Percentiles rank a stretch among this genome's conserved stretches.
Evolutionary conservation across 2,888 invertebrate genomes (phyloP).

Genomic region (Psococerastis gibbosa): DNA sequence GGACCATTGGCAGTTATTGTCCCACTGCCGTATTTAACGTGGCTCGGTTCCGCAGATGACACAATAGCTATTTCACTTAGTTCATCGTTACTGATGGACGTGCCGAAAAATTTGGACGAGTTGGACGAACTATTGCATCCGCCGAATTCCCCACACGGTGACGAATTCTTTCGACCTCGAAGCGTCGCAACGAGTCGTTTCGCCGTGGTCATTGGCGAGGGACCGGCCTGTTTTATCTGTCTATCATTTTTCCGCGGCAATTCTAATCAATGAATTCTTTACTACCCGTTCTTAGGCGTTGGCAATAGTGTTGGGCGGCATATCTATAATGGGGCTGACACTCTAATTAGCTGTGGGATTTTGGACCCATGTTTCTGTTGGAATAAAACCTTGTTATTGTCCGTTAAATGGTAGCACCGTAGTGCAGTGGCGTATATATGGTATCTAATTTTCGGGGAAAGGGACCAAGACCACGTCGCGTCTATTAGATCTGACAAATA

Average conservation of each 20-base stretch:
- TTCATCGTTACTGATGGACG: constrained; percentile 28
- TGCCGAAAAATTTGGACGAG: neutral
- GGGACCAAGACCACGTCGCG: too few species aligned
- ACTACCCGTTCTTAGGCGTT: neutral
- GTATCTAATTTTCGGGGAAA: too few species aligned
- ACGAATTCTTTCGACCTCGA: constrained; percentile 36
- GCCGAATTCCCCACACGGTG: constrained; percentile 5
- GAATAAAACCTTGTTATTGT: too few species aligned
- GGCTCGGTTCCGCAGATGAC: constrained; percentile 33
- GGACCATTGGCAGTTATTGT: constrained; percentile 36
- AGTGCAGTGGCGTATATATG: too few species aligned
- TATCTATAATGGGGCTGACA: too few species aligned
- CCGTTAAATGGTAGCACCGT: too few species aligned
- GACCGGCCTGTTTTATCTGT: neutral
- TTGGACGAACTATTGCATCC: constrained; percentile 1
- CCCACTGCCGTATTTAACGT: constrained; percentile 37
- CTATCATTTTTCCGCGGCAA: too few species aligned
- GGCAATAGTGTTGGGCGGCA: too few species aligned
- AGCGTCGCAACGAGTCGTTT: constrained; percentile 40
- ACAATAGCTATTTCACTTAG: constrained; percentile 49
- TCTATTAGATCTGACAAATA: too few species aligned
- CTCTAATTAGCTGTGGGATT: too few species aligned
- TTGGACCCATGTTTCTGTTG: too few species aligned
- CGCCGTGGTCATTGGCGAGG: constrained; percentile 34
- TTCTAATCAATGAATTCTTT: neutral